A percentile compares a stretch with the other conserved stretches of the same genome.
phyloP scores from a whole-genome alignment of 2,888 invertebrate species.

The Drosophila infuscata region DNA sequence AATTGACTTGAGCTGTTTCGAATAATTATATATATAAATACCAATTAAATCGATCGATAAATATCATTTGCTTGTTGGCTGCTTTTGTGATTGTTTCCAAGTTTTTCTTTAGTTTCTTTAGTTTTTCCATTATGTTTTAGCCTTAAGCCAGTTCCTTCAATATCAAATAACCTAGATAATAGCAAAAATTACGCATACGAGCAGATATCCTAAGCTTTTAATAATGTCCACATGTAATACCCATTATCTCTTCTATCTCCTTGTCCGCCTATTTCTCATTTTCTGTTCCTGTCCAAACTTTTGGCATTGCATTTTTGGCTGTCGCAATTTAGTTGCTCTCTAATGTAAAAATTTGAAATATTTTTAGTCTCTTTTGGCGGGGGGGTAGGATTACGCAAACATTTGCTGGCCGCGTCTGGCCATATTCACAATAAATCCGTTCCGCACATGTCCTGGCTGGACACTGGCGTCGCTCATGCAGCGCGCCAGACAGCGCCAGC shows the following conservation, averaged over 20 bases:
- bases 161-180: neutral
- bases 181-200: conserved; percentile 38
- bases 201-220: conserved; percentile 23
- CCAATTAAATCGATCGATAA: neutral
- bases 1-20: neutral
- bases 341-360: conserved; percentile 58
- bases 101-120: neutral
- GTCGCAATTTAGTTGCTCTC: conserved; percentile 43
- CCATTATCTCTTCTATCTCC: neutral
- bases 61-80: neutral
- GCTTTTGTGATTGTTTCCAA: neutral
- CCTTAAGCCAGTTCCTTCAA: neutral
- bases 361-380: conserved; percentile 6
- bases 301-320: conserved; percentile 49
- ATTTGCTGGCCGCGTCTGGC: conserved; percentile 44
- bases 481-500: conserved; percentile 47
- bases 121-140: neutral
- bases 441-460: conserved; percentile 55
- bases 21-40: too few species aligned
- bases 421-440: conserved; percentile 50
- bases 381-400: conserved; percentile 16
- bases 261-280: neutral
- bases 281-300: conserved; percentile 15
- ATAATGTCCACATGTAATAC: neutral
- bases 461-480: conserved; percentile 76